phyloP scores from a whole-genome alignment of 2,113 vertebrate species.

The Psammodynastes pulverulentus region DNA sequence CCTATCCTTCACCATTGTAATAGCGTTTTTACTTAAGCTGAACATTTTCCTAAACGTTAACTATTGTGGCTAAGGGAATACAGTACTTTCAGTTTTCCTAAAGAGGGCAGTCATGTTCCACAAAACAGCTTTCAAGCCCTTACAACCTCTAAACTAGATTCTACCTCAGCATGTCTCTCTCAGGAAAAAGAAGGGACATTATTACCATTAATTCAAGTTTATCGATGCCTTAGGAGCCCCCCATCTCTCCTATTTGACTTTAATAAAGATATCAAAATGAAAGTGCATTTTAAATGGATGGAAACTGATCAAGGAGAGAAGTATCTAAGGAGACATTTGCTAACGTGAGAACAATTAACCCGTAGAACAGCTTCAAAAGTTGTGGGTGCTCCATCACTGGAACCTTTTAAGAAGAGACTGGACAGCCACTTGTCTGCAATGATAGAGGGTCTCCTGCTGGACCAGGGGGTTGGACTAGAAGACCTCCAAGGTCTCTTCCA shows the following conservation, averaged over 20 bases:
- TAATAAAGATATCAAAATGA: constrained; percentile 69
- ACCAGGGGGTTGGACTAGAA: too few relatives aligned
- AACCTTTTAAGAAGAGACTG: not conserved
- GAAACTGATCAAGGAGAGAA: not conserved
- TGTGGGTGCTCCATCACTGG: not conserved
- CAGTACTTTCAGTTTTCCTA: constrained; percentile 40
- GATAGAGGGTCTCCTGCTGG: too few relatives aligned
- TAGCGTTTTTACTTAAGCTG: not conserved
- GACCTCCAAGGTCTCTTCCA: too few relatives aligned
- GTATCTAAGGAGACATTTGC: not conserved
- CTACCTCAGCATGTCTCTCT: constrained; percentile 73
- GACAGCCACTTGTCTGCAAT: not conserved
- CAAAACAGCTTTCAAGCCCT: not conserved
- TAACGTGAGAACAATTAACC: not conserved
- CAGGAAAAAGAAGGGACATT: constrained; percentile 81
- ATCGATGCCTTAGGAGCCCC: constrained; percentile 56
- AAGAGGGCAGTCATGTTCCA: constrained; percentile 72
- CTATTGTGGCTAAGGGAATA: not conserved
- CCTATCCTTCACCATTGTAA: too few relatives aligned
- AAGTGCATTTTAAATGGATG: not conserved
- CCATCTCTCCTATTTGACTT: constrained; percentile 64
- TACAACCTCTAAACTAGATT: constrained; percentile 65
- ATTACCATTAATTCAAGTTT: constrained; percentile 81
- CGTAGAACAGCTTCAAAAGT: not conserved
- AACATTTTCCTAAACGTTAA: not conserved